phyloP scores from a whole-genome alignment of 2,797 vertebrate genomes.

The Myotis vivesi region DNA sequence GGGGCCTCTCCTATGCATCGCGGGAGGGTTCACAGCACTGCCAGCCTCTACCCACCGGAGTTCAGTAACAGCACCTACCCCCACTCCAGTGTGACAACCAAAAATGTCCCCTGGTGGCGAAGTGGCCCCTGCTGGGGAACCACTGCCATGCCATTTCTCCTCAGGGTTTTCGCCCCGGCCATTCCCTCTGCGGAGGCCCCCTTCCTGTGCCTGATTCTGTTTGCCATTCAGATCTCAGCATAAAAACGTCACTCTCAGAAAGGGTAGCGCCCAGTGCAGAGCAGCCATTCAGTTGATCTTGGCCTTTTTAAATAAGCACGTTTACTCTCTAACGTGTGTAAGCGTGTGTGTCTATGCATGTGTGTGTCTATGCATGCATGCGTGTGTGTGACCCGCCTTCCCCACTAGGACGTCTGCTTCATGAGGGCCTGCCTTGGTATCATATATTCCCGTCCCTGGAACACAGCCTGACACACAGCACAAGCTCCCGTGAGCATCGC shows the following conservation, averaged over 20 bases:
- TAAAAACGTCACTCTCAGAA: background rate
- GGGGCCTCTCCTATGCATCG: background rate
- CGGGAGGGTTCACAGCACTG: no score
- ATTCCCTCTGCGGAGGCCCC: background rate
- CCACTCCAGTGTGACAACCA: background rate
- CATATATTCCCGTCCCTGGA: background rate
- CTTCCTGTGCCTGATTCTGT: background rate
- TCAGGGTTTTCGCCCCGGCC: background rate
- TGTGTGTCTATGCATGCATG: background rate
- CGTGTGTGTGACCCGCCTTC: background rate
- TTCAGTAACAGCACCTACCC: background rate
- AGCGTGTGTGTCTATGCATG: background rate
- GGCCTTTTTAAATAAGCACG: background rate
- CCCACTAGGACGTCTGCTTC: background rate
- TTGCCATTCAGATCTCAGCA: background rate
- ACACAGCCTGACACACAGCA: background rate
- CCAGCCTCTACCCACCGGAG: background rate
- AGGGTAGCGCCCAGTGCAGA: background rate
- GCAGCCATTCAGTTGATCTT: background rate
- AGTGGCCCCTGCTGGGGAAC: background rate
- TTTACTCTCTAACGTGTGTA: background rate
- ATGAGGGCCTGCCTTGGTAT: background rate
- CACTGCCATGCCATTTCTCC: background rate
- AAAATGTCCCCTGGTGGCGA: background rate
- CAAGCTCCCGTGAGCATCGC: accelerated